Evolutionary conservation across 2,888 invertebrate genomes (phyloP), one percentile per base, ranked within the genome.

Genomic region (Cynaeus angustus): DNA sequence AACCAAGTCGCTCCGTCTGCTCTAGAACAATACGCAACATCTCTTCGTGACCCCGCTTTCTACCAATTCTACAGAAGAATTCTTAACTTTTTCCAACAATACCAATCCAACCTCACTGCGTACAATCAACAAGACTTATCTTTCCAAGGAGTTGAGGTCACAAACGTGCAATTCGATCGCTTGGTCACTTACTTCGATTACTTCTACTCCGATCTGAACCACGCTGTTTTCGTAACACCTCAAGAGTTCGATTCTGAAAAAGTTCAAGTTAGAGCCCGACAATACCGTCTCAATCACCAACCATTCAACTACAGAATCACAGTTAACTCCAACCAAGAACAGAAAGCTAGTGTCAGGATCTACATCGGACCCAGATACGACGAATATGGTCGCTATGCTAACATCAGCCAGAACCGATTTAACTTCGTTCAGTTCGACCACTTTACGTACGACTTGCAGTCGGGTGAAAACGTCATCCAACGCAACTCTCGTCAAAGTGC

Each of bases 321-420:
- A 43, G 83, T 93, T 13, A 87, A 87, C 64, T 88, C 91, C 64
- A 89, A 91, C 56, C 87, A 88, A 71, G 84, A 86, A 6, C 85
- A 85, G 37, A 87, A 89, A 70, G 91, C 88, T 1, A 86, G 88
- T 9, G 82, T 93, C 65, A 90, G 90, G 74, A 84, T 91, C 21
- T 93, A 90, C 87, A 78, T 92, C 33, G 92, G 91, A 72, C 93
- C 93, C 5, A 92, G 91, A 83, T 90, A 89, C 79, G 89, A 91
- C 78, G 86, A 87, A 73, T 86, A 87, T 50, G 88, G 87, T 46
- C 87, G 86, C 72, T 83, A 85, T 21, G 78, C 89, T 14, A 83
- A 84, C 70, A 79, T 91, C 10, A 86, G 87, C 70, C 85, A 89
- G n/a, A 88, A 88, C 81, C 87, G 88, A 81, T 83, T 86, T 77